Conservation (phyloP, 1,140 invertebrate genomes). For the Monochamus saltuarius region DNA sequence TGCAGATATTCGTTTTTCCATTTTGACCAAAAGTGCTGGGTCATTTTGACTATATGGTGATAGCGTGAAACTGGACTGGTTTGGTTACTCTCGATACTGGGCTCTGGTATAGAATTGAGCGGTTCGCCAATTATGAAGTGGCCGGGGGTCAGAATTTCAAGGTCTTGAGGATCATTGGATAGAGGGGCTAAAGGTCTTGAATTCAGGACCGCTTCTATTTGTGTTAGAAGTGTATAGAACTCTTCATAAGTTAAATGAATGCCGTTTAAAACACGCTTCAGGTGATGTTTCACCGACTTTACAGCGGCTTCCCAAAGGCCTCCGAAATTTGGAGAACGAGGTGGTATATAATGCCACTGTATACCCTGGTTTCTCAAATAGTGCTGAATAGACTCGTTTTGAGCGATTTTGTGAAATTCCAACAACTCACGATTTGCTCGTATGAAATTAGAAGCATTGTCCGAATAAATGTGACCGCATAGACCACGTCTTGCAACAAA, state of each 20-base stretch:
- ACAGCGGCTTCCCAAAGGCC: conserved; percentile 6
- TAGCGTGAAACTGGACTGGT: not conserved
- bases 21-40: not conserved
- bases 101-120: not conserved
- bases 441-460: conserved; percentile 43
- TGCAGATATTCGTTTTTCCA: not conserved
- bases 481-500: conserved; percentile 39
- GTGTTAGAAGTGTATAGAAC: conserved; percentile 7
- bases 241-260: conserved; percentile 3
- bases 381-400: not conserved
- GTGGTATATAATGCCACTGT: conserved; percentile 6
- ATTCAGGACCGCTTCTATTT: conserved; percentile 6
- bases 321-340: conserved; percentile 1
- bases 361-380: not conserved
- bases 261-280: not conserved
- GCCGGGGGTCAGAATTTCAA: not conserved
- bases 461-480: conserved; percentile 32
- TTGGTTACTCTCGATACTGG: not conserved
- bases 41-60: not conserved
- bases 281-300: not conserved
- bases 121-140: conserved; percentile 3
- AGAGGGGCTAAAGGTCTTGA: not conserved
- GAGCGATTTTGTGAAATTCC: not conserved
- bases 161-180: not conserved
- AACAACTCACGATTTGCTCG: not conserved